phyloP scores from a whole-genome alignment of 2,797 vertebrate genomes.

The Australoheros facetus region DNA sequence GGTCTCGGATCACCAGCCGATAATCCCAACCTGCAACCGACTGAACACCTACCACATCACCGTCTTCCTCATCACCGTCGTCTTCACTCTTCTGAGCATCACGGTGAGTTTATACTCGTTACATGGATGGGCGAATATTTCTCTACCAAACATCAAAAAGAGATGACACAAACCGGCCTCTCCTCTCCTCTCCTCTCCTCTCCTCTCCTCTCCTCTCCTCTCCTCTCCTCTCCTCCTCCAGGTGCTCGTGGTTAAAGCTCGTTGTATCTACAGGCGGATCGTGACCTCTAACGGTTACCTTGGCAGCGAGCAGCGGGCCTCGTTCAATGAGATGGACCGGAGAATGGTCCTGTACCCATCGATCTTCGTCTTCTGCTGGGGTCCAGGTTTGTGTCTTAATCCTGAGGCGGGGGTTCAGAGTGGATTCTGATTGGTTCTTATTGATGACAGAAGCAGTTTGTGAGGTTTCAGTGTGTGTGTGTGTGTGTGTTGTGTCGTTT shows the following conservation, averaged over 20 bases:
- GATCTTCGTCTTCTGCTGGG: constrained; percentile 88
- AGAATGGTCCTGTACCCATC: constrained; percentile 85
- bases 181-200: background rate
- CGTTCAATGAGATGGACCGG: constrained; percentile 81
- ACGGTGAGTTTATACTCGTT: constrained; percentile 74
- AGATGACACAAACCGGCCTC: background rate
- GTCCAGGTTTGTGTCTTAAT: constrained; percentile 81
- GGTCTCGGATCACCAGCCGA: constrained; percentile 17
- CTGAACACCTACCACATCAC: constrained; percentile 79
- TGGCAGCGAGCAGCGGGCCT: constrained; percentile 85
- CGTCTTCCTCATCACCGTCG: constrained; percentile 84
- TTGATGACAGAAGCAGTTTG: background rate
- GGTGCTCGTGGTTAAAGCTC: constrained; percentile 83
- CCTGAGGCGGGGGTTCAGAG: background rate
- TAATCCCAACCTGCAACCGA: constrained; percentile 67
- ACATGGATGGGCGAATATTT: rapidly evolving
- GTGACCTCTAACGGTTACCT: constrained; percentile 85
- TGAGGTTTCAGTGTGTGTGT: background rate
- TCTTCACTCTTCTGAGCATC: constrained; percentile 83
- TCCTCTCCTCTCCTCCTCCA: constrained; percentile 42
- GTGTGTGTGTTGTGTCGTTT: constrained; percentile 12
- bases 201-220: too few relatives aligned
- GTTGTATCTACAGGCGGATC: constrained; percentile 82
- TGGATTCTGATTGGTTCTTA: background rate
- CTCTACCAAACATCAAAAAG: background rate